Evolutionary conservation across 2,797 vertebrate genomes (phyloP), one percentile per base, ranked within the genome.

Genomic region (Iguana delicatissima): DNA sequence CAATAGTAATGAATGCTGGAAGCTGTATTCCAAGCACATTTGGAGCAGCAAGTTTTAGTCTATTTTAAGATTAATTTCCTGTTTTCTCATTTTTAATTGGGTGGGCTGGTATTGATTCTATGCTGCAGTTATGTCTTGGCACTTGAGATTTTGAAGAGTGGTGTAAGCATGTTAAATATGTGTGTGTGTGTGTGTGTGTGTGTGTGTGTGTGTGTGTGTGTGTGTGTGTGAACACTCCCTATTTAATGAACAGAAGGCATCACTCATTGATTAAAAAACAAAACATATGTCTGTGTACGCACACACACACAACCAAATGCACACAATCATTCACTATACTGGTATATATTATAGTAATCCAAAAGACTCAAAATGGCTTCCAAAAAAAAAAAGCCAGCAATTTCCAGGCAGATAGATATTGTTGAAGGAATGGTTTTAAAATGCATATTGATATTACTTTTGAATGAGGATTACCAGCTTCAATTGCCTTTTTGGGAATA

Each of bases 41-140:
- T 69, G 26, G 24, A 69, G 67, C 5, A 87, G 38, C 12, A 35
- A 69, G 24, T 69, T 80, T 80, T n/a, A 26, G 64, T 18, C 20
- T 80, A 35, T 84, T 69, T 88, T 35, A 88, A 80, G n/a, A n/a
- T 80, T 80, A 67, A 80, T 64, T 29, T 87, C 26, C 20, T 88
- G 24, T 6, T 52, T 55, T 52, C n/a, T 67, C 57, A 50, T 50
- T 35, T 82, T 67, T 64, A 32, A 4, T 7, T 38, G 13, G 26
- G 55, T 4, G 16, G 57, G 7, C 0, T 62, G 24, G 35, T 46
- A 7, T 20, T 22, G 16, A 20, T 62, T 9, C 8, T 64, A 52
- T 35, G 20, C 12, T 80, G 13, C 26, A 8, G 10, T 24, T 46
- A 6, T 50, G 16, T 10, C 18, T 2, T 50, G 32, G 64, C 38